Percentiles rank a stretch among this genome's conserved stretches.
Conservation (phyloP, 2,888 invertebrate genomes). For the Stratiomys singularior region DNA sequence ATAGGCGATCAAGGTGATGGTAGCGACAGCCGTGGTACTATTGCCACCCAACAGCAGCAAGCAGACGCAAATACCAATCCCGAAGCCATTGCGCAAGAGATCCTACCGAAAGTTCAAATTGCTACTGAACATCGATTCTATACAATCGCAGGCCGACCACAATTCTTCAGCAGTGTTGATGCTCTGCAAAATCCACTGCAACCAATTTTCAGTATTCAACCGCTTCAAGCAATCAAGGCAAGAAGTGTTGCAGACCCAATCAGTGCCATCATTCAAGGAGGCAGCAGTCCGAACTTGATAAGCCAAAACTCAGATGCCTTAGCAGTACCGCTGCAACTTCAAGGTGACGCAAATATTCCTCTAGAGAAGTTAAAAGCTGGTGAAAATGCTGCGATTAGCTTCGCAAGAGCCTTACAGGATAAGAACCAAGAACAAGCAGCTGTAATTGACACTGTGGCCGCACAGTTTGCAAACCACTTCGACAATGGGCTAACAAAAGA, state of each 20-base stretch:
- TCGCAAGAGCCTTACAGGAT: slow-evolving; percentile 23
- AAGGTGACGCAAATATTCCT: neutral
- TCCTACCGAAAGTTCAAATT: slow-evolving; percentile 48
- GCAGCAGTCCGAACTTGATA: neutral
- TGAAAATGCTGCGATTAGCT: neutral
- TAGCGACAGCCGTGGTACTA: too few relatives aligned
- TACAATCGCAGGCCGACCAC: slow-evolving; percentile 69
- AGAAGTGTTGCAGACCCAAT: slow-evolving; percentile 51
- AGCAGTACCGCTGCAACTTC: slow-evolving; percentile 19
- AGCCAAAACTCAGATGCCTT: slow-evolving; percentile 16
- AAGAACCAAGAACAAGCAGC: neutral
- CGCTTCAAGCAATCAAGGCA: slow-evolving; percentile 53
- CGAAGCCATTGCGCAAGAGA: slow-evolving; percentile 21
- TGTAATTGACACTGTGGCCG: neutral
- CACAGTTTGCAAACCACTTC: slow-evolving; percentile 14
- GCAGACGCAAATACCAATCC: slow-evolving; percentile 47
- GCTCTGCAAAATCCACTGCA: slow-evolving; percentile 53
- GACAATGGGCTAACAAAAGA: neutral
- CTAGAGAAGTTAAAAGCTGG: slow-evolving; percentile 6
- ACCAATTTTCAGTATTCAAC: slow-evolving; percentile 55
- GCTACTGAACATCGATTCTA: slow-evolving; percentile 68
- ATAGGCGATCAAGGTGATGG: too few relatives aligned
- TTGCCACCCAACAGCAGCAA: neutral
- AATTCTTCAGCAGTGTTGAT: slow-evolving; percentile 61
- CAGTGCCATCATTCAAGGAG: slow-evolving; percentile 3